These are phyloP conservation scores for Oriolus oriolus DNA, from an alignment of 2,113 vertebrate species.

Conservation along the genomic window DNA sequence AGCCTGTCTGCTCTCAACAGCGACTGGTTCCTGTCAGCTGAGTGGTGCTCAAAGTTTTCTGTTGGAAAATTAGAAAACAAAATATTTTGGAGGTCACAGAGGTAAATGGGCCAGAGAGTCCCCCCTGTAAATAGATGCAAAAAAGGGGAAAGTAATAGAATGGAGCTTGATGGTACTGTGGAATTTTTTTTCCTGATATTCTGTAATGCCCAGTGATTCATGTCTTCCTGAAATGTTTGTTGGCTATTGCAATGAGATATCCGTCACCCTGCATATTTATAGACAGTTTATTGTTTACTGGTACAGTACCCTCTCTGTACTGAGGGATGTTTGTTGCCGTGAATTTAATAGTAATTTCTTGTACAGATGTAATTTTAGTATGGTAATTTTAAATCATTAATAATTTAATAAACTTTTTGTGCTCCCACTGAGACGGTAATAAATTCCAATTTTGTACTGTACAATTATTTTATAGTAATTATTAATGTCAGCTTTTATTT, in stretches of 20 bases:
- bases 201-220: neutral
- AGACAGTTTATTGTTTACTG: neutral
- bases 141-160: neutral
- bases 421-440: neutral
- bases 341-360: neutral
- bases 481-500: neutral
- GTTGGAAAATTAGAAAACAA: neutral
- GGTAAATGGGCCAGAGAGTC: neutral
- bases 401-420: neutral
- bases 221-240: neutral
- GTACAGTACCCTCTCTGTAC: neutral
- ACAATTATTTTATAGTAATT: neutral
- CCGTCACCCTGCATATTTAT: neutral
- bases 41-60: neutral
- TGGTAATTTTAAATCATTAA: neutral
- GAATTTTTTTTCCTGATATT: neutral
- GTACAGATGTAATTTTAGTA: neutral
- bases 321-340: neutral
- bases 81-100: neutral
- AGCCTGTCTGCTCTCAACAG: neutral
- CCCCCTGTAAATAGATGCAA: neutral
- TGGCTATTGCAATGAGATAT: neutral
- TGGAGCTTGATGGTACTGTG: neutral
- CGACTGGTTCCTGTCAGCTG: rapidly evolving
- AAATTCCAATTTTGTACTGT: neutral